phyloP scores from a whole-genome alignment of 1,140 invertebrate genomes.

The Drosophila melanica region DNA sequence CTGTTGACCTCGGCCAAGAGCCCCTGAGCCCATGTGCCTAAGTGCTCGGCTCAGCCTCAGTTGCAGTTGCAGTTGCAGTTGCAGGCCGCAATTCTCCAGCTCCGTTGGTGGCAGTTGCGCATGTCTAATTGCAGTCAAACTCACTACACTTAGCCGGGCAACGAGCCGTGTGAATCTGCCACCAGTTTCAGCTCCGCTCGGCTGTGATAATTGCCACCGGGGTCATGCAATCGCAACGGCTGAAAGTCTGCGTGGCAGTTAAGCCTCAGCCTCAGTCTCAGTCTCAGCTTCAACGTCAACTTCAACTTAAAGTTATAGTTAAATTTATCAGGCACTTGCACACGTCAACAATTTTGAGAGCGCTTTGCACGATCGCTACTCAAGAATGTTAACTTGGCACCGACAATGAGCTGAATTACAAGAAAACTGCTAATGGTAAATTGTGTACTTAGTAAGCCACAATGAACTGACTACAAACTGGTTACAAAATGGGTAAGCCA shows the following conservation, averaged over 20 bases:
- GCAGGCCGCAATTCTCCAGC: slow-evolving; percentile 1
- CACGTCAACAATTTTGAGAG: slow-evolving; percentile 36
- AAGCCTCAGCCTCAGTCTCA: slow-evolving; percentile 7
- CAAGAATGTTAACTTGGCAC: slow-evolving; percentile 39
- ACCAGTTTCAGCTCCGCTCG: slow-evolving; percentile 51
- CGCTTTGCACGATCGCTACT: slow-evolving; percentile 44
- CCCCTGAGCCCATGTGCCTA: background rate
- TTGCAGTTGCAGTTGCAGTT: slow-evolving; percentile 14
- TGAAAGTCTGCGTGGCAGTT: slow-evolving; percentile 20
- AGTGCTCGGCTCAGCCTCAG: slow-evolving; percentile 11
- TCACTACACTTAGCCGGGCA: slow-evolving; percentile 46
- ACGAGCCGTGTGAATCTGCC: slow-evolving; percentile 70
- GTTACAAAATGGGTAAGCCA: too few relatives aligned
- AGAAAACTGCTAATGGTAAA: background rate
- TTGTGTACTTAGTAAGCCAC: background rate
- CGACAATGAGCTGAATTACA: slow-evolving; percentile 41
- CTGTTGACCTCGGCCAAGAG: slow-evolving; percentile 69
- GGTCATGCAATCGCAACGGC: slow-evolving; percentile 53
- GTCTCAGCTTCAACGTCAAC: slow-evolving; percentile 11
- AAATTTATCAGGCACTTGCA: slow-evolving; percentile 43
- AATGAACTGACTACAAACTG: slow-evolving; percentile 1
- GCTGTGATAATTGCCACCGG: slow-evolving; percentile 74
- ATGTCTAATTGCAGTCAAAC: slow-evolving; percentile 80
- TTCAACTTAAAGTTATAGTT: slow-evolving; percentile 28
- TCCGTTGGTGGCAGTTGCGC: slow-evolving; percentile 55